A percentile compares a stretch with the other conserved stretches of the same genome.
These are phyloP conservation scores for Drosophila borborema DNA, from an alignment of 2,888 invertebrate genomes.

Conservation along the genomic window DNA sequence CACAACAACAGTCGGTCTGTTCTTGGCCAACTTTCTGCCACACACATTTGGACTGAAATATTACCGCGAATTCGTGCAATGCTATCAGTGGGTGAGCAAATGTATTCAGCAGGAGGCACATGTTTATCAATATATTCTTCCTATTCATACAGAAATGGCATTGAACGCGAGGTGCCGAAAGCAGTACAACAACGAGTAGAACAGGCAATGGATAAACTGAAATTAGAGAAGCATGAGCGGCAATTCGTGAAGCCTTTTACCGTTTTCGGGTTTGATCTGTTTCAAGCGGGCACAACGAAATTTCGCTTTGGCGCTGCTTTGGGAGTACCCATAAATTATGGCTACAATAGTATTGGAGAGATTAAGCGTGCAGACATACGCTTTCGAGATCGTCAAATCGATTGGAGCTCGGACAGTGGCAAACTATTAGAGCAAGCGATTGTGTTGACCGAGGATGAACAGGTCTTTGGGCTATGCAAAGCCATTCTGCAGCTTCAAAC, in stretches of 20 bases:
- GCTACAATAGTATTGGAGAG: slow-evolving; percentile 86
- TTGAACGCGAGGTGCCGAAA: slow-evolving; percentile 86
- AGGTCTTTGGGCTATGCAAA: slow-evolving; percentile 92
- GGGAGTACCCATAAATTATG: slow-evolving; percentile 91
- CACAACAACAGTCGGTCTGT: slow-evolving; percentile 84
- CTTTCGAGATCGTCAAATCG: slow-evolving; percentile 87
- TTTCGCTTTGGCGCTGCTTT: slow-evolving; percentile 88
- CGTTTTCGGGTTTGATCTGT: slow-evolving; percentile 90
- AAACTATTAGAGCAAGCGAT: slow-evolving; percentile 88
- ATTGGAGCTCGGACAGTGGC: slow-evolving; percentile 89
- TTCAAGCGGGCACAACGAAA: slow-evolving; percentile 88
- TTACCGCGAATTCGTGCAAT: slow-evolving; percentile 88
- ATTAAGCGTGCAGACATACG: slow-evolving; percentile 87
- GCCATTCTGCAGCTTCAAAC: slow-evolving; percentile 89
- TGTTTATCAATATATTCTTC: slow-evolving; percentile 35
- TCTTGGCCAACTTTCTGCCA: slow-evolving; percentile 86
- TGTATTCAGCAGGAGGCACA: neutral
- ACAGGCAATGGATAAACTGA: slow-evolving; percentile 87
- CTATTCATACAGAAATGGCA: slow-evolving; percentile 86
- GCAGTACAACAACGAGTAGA: slow-evolving; percentile 86
- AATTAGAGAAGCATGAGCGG: slow-evolving; percentile 86
- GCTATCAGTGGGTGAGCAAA: slow-evolving; percentile 87
- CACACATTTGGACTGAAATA: slow-evolving; percentile 88
- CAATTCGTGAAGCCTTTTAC: slow-evolving; percentile 88
- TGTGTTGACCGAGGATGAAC: slow-evolving; percentile 91